Evolutionary conservation across 2,113 vertebrate species (phyloP), one percentile per base, ranked within the genome.

Genomic region (Tragelaphus buxtoni): DNA sequence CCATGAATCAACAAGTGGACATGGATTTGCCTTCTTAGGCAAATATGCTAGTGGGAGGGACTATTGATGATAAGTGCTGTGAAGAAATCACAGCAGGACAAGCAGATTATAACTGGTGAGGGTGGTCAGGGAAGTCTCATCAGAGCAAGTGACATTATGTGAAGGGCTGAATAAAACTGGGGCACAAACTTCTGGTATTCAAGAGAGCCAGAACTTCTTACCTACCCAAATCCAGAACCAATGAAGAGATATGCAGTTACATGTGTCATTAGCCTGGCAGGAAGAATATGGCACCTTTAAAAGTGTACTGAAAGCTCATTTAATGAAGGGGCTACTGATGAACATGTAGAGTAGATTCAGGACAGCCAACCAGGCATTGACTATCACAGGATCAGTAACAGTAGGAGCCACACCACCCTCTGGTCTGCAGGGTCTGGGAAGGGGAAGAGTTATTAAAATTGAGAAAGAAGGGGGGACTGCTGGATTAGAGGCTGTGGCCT

Each of bases 31-130:
- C 45, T 9, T 51, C 24, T n/a, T 16, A 9, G 26, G 4, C 4
- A 16, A 22, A 28, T 20, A 74, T 5, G 45, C 22, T 45, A 7
- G 10, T 18, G 13, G 77, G 3, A 47, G 24, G 39, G 61, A 42
- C 17, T 20, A 0, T 1, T 18, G 13, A 24, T 88, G n/a, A 28
- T 60, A 11, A 65, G 3, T 35, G 3, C 14, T 55, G 2, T 14
- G 39, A 39, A 45, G 47, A 76, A 83, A 55, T 39, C 6, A 35
- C 13, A 65, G 14, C 28, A 60, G 5, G 17, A 5, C 35, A 24
- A 95, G 16, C 17, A 65, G 47, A 35, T 79, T 24, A 74, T 45
- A 20, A 16, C 39, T 51, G 51, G 26, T 9, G 39, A 79, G 10
- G 24, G 1, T 16, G 35, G 16, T 18, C 39, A 16, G 26, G 35